Conservation (phyloP, 2,888 invertebrate species). For the Pachliopta kotzebuea region DNA sequence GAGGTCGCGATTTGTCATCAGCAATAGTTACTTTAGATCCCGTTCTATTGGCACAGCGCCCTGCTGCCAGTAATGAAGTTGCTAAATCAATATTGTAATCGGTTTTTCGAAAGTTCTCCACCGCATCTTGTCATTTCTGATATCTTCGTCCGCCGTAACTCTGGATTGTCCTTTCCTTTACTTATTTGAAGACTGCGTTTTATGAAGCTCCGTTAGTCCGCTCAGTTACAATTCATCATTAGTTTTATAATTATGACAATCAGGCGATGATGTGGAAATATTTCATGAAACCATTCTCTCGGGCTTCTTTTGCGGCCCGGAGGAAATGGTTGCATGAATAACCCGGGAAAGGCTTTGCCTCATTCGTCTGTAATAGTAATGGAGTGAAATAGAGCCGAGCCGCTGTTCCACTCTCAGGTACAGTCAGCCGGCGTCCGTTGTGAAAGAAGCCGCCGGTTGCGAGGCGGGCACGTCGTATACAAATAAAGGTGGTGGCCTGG, state of each 20-base stretch:
- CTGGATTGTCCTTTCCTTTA: too few relatives aligned
- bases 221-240: too few relatives aligned
- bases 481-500: slow-evolving; percentile 58
- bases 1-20: slow-evolving; percentile 20
- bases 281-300: too few relatives aligned
- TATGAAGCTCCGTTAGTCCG: too few relatives aligned
- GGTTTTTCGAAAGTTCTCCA: not conserved
- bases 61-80: slow-evolving; percentile 4
- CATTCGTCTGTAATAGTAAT: slow-evolving; percentile 20
- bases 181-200: too few relatives aligned
- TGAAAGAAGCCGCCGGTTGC: slow-evolving; percentile 57
- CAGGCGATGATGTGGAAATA: too few relatives aligned
- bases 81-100: slow-evolving; percentile 10
- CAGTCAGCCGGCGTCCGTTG: slow-evolving; percentile 43
- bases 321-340: slow-evolving; percentile 16
- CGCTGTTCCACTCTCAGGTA: slow-evolving; percentile 36
- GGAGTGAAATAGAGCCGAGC: slow-evolving; percentile 28
- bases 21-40: not conserved
- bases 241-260: too few relatives aligned
- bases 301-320: not conserved
- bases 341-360: not conserved
- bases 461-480: slow-evolving; percentile 72
- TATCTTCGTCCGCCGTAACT: too few relatives aligned
- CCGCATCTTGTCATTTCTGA: too few relatives aligned
- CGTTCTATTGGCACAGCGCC: slow-evolving; percentile 6